phyloP scores from a whole-genome alignment of 1,140 invertebrate genomes.

The Halictus rubicundus region DNA sequence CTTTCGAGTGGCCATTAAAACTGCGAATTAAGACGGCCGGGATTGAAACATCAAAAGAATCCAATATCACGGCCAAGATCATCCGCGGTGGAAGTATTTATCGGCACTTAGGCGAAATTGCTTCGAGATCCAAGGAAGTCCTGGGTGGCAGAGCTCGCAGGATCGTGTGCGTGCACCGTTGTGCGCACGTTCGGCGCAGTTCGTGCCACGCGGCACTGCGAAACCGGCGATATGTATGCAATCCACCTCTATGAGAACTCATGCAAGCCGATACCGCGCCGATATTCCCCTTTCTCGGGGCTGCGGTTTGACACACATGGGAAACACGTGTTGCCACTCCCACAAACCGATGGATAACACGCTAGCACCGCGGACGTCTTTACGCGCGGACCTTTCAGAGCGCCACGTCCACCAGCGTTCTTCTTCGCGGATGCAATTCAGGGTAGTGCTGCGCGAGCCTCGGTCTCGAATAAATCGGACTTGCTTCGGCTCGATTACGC shows the following conservation, averaged over 20 bases:
- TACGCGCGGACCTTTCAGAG: neutral
- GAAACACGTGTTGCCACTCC: conserved; percentile 72
- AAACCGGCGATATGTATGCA: conserved; percentile 77
- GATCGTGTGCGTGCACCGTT: neutral
- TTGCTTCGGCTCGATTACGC: too few relatives aligned
- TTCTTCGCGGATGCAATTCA: too few relatives aligned
- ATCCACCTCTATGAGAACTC: conserved; percentile 66
- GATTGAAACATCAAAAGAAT: neutral
- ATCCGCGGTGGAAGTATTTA: neutral
- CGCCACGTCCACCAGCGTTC: neutral
- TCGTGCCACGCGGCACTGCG: conserved; percentile 71
- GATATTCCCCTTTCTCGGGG: conserved; percentile 70
- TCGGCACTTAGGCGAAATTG: conserved; percentile 15
- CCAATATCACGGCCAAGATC: neutral
- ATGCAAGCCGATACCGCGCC: conserved; percentile 71
- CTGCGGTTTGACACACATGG: conserved; percentile 70
- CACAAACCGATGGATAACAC: conserved; percentile 43
- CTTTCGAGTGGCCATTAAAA: neutral
- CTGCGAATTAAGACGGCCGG: neutral
- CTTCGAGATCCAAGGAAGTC: neutral
- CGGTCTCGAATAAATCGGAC: too few relatives aligned
- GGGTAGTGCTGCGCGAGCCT: too few relatives aligned
- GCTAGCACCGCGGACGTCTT: neutral
- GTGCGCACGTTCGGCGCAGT: conserved; percentile 52
- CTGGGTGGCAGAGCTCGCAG: neutral